Base-by-base conservation (phyloP, 2,113 vertebrate genomes). In the Datnioides undecimradiatus region DNA sequence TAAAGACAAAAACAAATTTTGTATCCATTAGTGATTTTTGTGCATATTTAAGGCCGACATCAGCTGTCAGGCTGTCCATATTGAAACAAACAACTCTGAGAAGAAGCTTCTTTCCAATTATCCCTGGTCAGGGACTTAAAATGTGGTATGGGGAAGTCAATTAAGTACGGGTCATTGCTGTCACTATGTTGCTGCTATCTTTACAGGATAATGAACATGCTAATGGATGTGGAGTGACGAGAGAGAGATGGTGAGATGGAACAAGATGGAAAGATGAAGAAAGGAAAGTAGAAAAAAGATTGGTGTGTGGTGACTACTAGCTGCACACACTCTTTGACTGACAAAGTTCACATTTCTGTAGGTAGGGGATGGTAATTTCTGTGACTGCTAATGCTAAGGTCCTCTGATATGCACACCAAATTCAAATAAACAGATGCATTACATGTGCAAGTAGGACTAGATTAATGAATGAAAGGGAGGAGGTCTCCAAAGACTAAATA, bases 201-300 rank as follows among this genome's bases (percentile, higher is more conserved):
- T 85, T 75, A 89, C 80, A 82, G 58, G 65, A 87, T 81, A 87
- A 80, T 90, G 84, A 87, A 70, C 86, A 88, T 90, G 81, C 52
- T 87, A 91, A 92, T 90, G 65, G 63, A 0, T 17, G 70, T 52
- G 68, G 79, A 70, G 40, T 72, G n/a, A 87, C 46, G 40, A 57
- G 40, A 58, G 73, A 74, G n/a, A n/a, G n/a, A n/a, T n/a, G n/a
- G n/a, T n/a, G n/a, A n/a, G 76, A 66, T 79, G 38, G 36, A 58
- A 45, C 1, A 2, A 74, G 64, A 70, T 65, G 9, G 34, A 79
- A 58, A 52, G n/a, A 69, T 45, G 62, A 29, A 34, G 36, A 71
- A 31, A 45, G 29, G 48, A 34, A 57, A 55, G 14, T 13, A 38
- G 29, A 34, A 55, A 73, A 40, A 23, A 57, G 63, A 77, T 33